Evolutionary conservation across 2,888 invertebrate genomes (phyloP).

Genomic region (Phaedon cochleariae): DNA sequence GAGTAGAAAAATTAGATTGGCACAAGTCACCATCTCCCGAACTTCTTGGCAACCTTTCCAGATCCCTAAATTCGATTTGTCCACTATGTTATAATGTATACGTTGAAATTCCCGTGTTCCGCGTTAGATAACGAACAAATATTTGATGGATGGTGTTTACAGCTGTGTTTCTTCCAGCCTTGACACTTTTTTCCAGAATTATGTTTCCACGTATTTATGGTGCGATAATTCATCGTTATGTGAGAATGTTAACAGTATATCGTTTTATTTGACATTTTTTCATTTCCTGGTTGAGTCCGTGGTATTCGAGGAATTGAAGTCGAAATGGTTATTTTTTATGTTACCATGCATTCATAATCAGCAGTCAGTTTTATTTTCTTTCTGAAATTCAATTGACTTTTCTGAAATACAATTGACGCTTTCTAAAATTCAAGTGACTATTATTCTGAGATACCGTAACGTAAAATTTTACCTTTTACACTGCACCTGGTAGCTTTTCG

Average conservation of each 20-base stretch:
- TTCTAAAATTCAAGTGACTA: too few species aligned
- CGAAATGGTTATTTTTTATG: too few species aligned
- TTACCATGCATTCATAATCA: too few species aligned
- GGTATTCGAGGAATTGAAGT: too few species aligned
- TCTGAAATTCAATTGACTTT: too few species aligned
- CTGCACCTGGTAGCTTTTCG: too few species aligned
- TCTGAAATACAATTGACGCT: too few species aligned
- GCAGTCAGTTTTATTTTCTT: too few species aligned
- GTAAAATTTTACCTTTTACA: too few species aligned
- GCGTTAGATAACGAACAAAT: conserved; percentile 29
- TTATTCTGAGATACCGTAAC: too few species aligned
- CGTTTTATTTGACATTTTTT: not conserved
- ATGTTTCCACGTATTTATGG: not conserved
- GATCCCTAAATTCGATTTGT: conserved; percentile 20
- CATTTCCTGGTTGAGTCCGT: not conserved
- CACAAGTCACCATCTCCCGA: not conserved
- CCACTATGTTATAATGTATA: conserved; percentile 9
- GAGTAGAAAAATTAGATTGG: not conserved
- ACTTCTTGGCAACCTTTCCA: conserved; percentile 20
- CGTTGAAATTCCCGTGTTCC: conserved; percentile 17
- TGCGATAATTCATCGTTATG: not conserved
- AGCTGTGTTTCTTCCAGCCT: conserved; percentile 18
- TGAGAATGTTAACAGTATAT: not conserved
- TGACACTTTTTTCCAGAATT: not conserved
- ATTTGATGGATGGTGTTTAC: conserved; percentile 27